Evolutionary conservation across 2,113 vertebrate genomes (phyloP), one percentile per base, ranked within the genome.

Genomic region (Trematomus loennbergii): DNA sequence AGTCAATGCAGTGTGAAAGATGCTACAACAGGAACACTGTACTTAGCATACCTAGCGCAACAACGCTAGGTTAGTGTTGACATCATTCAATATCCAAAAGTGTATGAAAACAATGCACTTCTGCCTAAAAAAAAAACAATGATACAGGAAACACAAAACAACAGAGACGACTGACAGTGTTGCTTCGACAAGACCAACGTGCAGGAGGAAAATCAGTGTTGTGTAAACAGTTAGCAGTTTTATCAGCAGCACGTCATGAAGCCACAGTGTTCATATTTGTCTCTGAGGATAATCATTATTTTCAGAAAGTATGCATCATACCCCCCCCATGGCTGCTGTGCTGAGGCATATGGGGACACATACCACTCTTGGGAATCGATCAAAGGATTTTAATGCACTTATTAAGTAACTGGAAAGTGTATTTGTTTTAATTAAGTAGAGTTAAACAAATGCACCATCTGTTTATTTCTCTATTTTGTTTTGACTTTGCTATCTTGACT

Each of bases 221-320:
- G 29, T 4, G 3, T 29, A 29, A 29, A 67, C 29, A 78, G 50
- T 78, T 73, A 78, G 79, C 12, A 43, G 29, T 54, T 74, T 66
- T 58, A 72, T 75, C 61, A 66, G 17, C 18, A 4, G 1, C 10
- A 15, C 0, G 12, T 72, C 83, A 68, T 22, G 62, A 60, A 49
- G 11, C 61, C 40, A 48, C 40, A 54, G 50, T 18, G 48, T 46
- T 13, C 29, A 68, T 29, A 45, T 33, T 46, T 67, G 50, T 79
- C 22, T 53, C 55, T 2, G 65, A 48, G 22, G 17, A 55, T 49
- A 29, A 46, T 12, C 60, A 75, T 64, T 57, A 60, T 65, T 29
- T 61, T 77, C n/a, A 36, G 33, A 64, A 54, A 58, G 50, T 33
- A 13, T 70, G 20, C 11, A 2, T 48, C 55, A 48, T 11, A 10